Evolutionary conservation across 2,797 vertebrate species (phyloP).

Genomic region (Luscinia megarhynchos): DNA sequence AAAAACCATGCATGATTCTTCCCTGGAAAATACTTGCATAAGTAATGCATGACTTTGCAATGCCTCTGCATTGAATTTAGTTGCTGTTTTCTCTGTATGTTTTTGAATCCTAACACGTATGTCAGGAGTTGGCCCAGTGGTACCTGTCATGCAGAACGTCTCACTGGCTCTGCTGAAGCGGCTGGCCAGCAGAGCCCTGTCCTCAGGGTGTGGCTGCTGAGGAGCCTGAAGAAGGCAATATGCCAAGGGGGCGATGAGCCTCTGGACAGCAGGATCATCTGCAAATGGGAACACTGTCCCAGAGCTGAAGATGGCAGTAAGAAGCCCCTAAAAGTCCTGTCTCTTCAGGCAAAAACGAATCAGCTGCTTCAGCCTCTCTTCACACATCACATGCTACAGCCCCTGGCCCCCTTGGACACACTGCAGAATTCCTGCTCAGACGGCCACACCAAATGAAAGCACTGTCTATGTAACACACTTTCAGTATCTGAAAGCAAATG

Average conservation of each 20-base stretch:
- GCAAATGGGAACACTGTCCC: background rate
- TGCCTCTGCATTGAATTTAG: background rate
- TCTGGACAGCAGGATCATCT: background rate
- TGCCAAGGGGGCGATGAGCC: accelerated
- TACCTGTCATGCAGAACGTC: background rate
- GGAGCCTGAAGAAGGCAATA: background rate
- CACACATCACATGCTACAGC: background rate
- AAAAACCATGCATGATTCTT: background rate
- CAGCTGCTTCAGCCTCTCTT: background rate
- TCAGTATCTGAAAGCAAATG: background rate
- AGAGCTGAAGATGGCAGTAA: background rate
- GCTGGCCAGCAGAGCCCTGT: background rate
- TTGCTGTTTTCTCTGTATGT: background rate
- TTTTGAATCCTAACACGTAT: background rate
- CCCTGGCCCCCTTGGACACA: too few species aligned
- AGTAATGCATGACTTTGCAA: background rate
- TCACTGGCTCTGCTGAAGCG: background rate
- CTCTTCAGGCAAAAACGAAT: background rate
- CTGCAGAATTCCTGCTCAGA: background rate
- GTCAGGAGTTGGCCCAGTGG: background rate
- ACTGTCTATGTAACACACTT: background rate
- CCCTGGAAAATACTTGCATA: background rate
- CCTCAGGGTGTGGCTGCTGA: background rate
- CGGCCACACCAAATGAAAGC: background rate
- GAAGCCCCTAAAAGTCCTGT: background rate